Evolutionary conservation across 2,113 vertebrate species (phyloP).

Genomic region (Lanius ludovicianus): DNA sequence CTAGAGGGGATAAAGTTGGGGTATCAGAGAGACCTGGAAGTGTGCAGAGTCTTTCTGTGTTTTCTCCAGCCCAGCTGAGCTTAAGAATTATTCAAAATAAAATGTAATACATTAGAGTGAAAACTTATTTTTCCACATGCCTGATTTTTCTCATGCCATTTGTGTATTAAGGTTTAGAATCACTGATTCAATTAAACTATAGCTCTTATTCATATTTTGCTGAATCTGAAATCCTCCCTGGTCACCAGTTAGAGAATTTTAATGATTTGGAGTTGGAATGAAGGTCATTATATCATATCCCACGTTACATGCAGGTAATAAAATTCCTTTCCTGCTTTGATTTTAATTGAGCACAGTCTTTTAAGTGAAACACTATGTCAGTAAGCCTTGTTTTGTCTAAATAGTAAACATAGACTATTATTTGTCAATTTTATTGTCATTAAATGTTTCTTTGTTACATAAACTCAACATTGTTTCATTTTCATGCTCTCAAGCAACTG

Average conservation of each 20-base stretch:
- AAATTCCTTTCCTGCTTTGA: conserved; percentile 72
- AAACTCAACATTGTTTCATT: conserved; percentile 1
- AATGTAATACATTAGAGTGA: conserved; percentile 24
- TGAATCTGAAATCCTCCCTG: conserved; percentile 73
- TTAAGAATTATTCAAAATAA: conserved; percentile 40
- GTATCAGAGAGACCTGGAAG: not conserved
- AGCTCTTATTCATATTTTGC: conserved; percentile 75
- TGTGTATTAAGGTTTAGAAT: conserved; percentile 66
- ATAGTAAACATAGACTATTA: conserved; percentile 58
- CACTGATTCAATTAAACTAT: conserved; percentile 68
- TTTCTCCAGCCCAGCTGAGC: not conserved
- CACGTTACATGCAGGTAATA: conserved; percentile 68
- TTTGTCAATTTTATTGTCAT: conserved; percentile 67
- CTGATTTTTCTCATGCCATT: conserved; percentile 62
- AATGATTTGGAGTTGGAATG: conserved; percentile 73
- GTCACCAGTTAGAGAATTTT: conserved; percentile 73
- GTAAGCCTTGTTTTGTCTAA: conserved; percentile 67
- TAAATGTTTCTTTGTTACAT: not conserved
- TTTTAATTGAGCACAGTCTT: conserved; percentile 76
- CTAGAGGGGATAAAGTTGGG: not conserved
- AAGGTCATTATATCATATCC: conserved; percentile 74
- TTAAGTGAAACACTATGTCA: conserved; percentile 63
- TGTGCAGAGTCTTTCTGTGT: not conserved
- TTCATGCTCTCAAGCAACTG: not conserved
- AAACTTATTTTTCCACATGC: conserved; percentile 46